Conservation (phyloP, 64 coral and sea anemone species). For the Porites australiensis region DNA sequence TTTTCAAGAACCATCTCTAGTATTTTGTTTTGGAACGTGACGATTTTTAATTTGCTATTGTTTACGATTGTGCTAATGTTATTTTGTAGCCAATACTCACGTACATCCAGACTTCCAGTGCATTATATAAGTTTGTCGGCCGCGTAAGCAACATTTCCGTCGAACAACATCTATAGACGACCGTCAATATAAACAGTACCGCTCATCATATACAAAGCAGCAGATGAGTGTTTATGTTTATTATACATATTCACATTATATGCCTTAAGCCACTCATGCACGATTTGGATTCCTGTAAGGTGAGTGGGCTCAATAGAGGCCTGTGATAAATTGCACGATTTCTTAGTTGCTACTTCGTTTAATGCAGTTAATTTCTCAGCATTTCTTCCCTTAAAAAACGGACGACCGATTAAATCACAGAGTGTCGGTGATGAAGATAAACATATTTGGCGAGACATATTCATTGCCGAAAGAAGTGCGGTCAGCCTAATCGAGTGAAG, state of each 20-base stretch:
- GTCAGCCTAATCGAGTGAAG: neutral
- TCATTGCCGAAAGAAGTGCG: neutral
- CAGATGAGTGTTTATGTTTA: neutral
- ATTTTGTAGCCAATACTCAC: conserved; percentile 43
- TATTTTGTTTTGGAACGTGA: neutral
- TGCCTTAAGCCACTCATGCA: neutral
- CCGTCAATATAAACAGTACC: neutral
- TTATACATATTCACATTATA: no score
- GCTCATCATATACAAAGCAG: no score
- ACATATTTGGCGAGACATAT: neutral
- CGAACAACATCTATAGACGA: neutral
- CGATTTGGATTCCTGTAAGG: neutral
- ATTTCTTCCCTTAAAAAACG: neutral
- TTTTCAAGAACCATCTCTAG: conserved; percentile 24
- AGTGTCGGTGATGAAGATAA: neutral
- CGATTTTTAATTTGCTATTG: neutral
- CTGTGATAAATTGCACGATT: no score
- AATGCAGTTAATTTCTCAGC: no score
- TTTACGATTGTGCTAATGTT: neutral
- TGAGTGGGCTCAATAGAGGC: neutral
- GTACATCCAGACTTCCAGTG: neutral
- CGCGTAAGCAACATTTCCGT: neutral
- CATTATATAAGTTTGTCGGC: neutral
- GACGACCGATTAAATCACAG: neutral
- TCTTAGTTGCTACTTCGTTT: no score